Base-by-base conservation (phyloP, 2,888 invertebrate genomes). In the Slavum lentiscoides region DNA sequence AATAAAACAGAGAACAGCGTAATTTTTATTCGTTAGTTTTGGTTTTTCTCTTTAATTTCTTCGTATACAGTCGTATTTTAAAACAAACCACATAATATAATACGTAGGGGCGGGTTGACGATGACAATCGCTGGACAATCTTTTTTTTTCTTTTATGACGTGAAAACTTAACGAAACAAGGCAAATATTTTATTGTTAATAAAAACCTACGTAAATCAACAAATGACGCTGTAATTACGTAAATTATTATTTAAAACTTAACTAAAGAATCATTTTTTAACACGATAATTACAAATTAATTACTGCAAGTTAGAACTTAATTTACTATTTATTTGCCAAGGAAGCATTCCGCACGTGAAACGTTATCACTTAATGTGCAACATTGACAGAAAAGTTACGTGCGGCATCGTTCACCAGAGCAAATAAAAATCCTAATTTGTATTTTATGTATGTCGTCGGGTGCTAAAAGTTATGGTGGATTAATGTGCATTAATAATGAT, bases 161-260 rank as follows among this genome's bases (percentile, higher is more conserved):
- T 68, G 67, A 68, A 76, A 76, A 76, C 75, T 76, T 76, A 68
- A 76, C 75, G 59, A 68, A 75, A 75, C 74, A 67, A 74, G 37
- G 37, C 53, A 74, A 55, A 59, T 49, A 58, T 76, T 76, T 59
- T 9, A 76, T 68, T 68, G n/a, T 76, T n/a, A 59, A 49, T 59
- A 76, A 76, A 30, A 75, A 9, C 43, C 4, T 68, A 68, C 75
- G 58, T 68, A 43, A 67, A 68, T 59, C 30, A 59, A 67, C 17
- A 39, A 58, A 17, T 37, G 53, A 74, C 39, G 49, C n/a, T n/a
- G n/a, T 13, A 74, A 19, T 74, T 55, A 74, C 53, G 66, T 75
- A 75, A 66, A 39, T 39, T 39, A 43, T 23, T 73, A 59, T 68
- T 76, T 68, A 59, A 67, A 76, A 76, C 67, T 68, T 76, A 76